Percentiles rank a stretch among this genome's conserved stretches.
Evolutionary conservation across 2,113 vertebrate genomes (phyloP).

Genomic region (Lepidothrix coronata): DNA sequence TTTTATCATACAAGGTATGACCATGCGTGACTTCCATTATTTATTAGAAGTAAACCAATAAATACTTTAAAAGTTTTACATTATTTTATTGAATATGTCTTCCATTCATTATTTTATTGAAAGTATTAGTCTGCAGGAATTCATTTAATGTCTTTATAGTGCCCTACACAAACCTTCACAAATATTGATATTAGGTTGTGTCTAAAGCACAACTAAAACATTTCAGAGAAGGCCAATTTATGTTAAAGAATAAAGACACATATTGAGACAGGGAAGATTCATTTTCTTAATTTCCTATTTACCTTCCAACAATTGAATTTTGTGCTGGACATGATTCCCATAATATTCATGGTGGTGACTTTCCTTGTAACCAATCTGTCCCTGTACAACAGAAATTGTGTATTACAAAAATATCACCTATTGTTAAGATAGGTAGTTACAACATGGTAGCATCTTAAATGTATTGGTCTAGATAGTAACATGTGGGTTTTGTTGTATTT

Average conservation of each 20-base stretch:
- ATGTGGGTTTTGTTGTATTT: fast-evolving
- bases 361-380: background rate
- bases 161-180: background rate
- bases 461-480: background rate
- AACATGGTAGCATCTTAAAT: background rate
- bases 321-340: background rate
- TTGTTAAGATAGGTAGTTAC: background rate
- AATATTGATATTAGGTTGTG: background rate
- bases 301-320: background rate
- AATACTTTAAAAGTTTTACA: background rate
- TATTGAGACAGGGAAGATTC: background rate
- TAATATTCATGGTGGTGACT: background rate
- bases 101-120: background rate
- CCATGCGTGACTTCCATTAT: background rate
- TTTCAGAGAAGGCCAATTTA: background rate
- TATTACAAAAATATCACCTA: background rate
- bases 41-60: background rate
- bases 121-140: background rate
- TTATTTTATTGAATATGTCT: background rate
- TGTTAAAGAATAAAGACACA: background rate
- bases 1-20: background rate
- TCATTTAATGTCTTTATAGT: background rate
- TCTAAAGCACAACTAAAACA: background rate
- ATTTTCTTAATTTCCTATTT: background rate
- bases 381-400: background rate